A percentile compares a stretch with the other conserved stretches of the same genome.
phyloP scores from a whole-genome alignment of 2,888 invertebrate species.

The Alentia gelatinosa region DNA sequence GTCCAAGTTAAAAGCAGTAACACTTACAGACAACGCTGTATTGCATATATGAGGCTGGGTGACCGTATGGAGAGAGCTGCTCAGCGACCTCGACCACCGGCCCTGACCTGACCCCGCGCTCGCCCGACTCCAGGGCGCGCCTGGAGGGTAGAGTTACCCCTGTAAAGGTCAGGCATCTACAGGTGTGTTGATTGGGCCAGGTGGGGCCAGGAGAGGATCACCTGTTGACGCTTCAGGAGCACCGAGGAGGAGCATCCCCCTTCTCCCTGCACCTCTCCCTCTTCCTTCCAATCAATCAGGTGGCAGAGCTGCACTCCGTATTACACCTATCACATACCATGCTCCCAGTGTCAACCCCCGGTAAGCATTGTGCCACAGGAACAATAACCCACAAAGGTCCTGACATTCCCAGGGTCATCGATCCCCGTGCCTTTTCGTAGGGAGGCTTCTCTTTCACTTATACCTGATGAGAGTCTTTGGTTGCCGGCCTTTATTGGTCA shows the following conservation, averaged over 20 bases:
- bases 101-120: neutral
- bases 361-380: neutral
- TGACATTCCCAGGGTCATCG: neutral
- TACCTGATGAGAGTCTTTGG: neutral
- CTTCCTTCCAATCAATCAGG: neutral
- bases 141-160: neutral
- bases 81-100: neutral
- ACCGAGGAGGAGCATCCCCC: neutral
- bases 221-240: neutral
- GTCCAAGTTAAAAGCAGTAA: neutral
- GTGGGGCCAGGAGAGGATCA: neutral
- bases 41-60: too few species aligned
- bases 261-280: too few species aligned
- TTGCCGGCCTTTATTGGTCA: neutral
- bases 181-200: conserved; percentile 51
- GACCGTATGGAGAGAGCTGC: too few species aligned
- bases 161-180: conserved; percentile 32
- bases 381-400: conserved; percentile 25
- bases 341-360: neutral
- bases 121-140: neutral
- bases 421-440: neutral
- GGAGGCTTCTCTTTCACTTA: neutral
- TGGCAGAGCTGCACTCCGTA: neutral
- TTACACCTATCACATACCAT: neutral
- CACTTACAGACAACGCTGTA: neutral